phyloP scores from a whole-genome alignment of 2,797 vertebrate genomes.

The Bryconaethiops microstoma region DNA sequence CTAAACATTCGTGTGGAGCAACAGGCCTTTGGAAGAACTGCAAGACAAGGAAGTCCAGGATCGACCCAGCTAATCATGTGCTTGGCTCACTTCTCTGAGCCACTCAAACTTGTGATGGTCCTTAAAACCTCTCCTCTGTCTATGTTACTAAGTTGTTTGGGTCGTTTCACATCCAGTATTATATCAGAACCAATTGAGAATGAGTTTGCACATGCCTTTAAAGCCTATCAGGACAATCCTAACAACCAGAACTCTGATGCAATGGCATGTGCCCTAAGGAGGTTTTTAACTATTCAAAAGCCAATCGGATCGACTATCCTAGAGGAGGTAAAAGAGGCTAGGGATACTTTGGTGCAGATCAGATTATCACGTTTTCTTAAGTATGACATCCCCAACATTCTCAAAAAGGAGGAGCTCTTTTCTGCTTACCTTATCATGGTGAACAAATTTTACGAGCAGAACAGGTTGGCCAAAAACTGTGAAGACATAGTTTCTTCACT shows the following conservation, averaged over 20 bases:
- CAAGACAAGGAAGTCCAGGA: conserved; percentile 72
- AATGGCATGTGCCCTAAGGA: background rate
- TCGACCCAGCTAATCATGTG: conserved; percentile 58
- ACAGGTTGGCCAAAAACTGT: background rate
- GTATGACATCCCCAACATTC: conserved; percentile 51
- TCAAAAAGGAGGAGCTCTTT: conserved; percentile 52
- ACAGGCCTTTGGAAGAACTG: conserved; percentile 64
- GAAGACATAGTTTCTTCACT: conserved; percentile 40
- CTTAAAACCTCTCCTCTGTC: background rate
- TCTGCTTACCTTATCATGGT: conserved; percentile 45
- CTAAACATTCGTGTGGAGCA: conserved; percentile 62
- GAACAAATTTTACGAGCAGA: background rate
- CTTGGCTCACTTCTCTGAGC: conserved; percentile 35
- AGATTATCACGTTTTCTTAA: conserved; percentile 34
- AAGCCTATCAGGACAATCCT: background rate
- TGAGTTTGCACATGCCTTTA: background rate
- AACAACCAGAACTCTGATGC: background rate
- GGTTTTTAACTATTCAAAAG: fast-evolving
- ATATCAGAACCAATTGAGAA: background rate
- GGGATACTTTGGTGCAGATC: conserved; percentile 3
- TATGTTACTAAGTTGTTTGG: background rate
- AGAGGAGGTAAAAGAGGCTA: conserved; percentile 27
- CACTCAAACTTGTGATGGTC: background rate
- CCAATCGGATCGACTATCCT: background rate
- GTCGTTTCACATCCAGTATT: background rate